These are phyloP conservation scores for Eupithecia exiguata DNA, from an alignment of 2,888 invertebrate species.

Conservation along the genomic window DNA sequence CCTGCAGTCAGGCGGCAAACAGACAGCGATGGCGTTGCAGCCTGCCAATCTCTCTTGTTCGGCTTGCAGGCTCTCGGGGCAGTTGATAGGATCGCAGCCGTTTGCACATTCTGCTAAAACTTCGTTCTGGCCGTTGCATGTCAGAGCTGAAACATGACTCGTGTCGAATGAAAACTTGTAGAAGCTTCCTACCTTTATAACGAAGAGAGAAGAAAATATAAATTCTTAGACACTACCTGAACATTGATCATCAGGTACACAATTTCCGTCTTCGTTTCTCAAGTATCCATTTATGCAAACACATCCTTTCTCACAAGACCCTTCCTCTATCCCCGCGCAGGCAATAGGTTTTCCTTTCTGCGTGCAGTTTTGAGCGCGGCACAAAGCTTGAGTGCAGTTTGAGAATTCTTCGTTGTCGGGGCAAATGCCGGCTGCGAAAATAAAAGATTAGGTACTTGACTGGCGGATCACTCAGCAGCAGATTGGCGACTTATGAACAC, in stretches of 20 bases:
- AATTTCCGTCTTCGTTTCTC: constrained; percentile 40
- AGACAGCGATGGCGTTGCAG: too few relatives aligned
- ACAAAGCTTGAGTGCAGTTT: constrained; percentile 33
- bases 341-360: constrained; percentile 11
- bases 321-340: constrained; percentile 3
- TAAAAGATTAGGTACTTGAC: not conserved
- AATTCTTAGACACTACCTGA: too few relatives aligned
- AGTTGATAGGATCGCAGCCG: too few relatives aligned
- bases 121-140: too few relatives aligned
- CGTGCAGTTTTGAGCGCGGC: constrained; percentile 33
- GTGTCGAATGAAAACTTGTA: too few relatives aligned
- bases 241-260: constrained; percentile 38
- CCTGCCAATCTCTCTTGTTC: too few relatives aligned
- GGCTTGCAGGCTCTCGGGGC: too few relatives aligned
- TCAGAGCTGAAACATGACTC: too few relatives aligned
- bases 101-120: too few relatives aligned
- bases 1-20: too few relatives aligned
- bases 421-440: constrained; percentile 25
- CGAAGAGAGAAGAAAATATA: too few relatives aligned
- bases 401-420: constrained; percentile 35
- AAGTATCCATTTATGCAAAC: constrained; percentile 44
- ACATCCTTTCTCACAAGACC: constrained; percentile 43
- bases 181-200: too few relatives aligned
- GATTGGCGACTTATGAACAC: not conserved
- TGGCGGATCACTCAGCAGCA: not conserved